Conservation (phyloP, 37 sponge, comb jelly and placozoan genomes). For the Diacarnus erythraeanus region DNA sequence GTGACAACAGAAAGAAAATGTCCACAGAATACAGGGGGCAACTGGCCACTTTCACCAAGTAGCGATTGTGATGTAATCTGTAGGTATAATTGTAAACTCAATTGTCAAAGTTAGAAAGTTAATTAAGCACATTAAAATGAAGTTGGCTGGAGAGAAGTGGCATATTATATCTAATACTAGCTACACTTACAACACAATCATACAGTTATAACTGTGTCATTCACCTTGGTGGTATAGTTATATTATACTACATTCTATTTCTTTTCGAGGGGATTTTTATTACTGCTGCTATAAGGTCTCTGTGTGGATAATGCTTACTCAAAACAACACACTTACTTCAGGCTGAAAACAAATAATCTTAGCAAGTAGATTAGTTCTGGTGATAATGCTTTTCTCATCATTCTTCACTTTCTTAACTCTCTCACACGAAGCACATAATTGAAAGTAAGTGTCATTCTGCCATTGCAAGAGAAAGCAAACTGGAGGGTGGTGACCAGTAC, state of each 20-base stretch:
- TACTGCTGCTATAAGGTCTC: no score
- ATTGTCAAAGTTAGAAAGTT: no score
- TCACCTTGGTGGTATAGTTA: no score
- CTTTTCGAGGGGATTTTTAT: no score
- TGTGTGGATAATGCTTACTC: no score
- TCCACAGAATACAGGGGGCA: background rate
- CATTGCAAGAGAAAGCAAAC: background rate
- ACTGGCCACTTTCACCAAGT: background rate
- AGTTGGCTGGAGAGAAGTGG: no score
- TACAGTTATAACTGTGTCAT: no score
- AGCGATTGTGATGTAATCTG: background rate
- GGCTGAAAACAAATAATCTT: background rate
- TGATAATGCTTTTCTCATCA: background rate
- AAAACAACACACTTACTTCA: no score
- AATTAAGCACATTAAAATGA: no score
- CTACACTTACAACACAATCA: no score
- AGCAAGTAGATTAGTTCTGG: background rate
- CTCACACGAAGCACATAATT: background rate
- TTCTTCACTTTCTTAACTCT: background rate
- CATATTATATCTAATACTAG: no score
- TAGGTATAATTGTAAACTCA: background rate
- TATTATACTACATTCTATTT: no score
- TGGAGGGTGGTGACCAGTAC: background rate
- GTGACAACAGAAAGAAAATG: background rate
- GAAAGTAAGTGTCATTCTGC: slow-evolving; percentile 2